Base-by-base conservation (phyloP, 2,113 vertebrate species). In the Notiomystis cincta region DNA sequence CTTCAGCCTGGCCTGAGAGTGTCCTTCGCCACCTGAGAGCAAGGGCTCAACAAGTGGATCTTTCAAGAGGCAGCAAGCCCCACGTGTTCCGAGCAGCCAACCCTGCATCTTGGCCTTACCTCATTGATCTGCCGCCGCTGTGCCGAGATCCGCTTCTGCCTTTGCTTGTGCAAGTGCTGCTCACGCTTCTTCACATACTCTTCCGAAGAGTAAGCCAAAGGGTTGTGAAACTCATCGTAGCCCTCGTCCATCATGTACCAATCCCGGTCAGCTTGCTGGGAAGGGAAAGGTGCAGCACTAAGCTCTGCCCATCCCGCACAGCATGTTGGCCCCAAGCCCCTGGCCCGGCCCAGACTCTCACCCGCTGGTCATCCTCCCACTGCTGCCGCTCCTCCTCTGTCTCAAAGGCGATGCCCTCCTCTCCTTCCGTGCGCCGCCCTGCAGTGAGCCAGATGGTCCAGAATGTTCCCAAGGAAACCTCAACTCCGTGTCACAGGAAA, bases 221-320 rank as follows among this genome's bases (percentile, higher is more conserved):
- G 99, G 76, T 99, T 99, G 97, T 99, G 99, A 96, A 99, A 99
- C 97, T 99, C 99, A 1, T 99, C 99, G 0, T 98, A 99, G 27
- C 99, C 99, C 93, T 99, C 99, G 2, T 99, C 99, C 99, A 99
- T 99, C 99, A 99, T 99, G 97, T 99, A 99, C 99, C 99, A 99
- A 62, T 99, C 99, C 91, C 99, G 98, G 97, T 99, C 99, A 3
- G 99, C 99, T 99, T 99, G 99, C 99, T 99, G 95, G 38, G 35
- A 89, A 45, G 11, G 30, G 13, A 91, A 19, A 72, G 15, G 11
- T 8, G 23, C 8, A 20, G 66, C 13, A 7, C 38, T 96, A 33
- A 96, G 64, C 54, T 53, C 35, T 8, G 2, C 5, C 3, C 1
- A 25, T 5, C 10, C 15, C 11, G 5, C 40, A 10, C 7, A 64